phyloP scores from a whole-genome alignment of 2,113 vertebrate species.

The Physeter macrocephalus region DNA sequence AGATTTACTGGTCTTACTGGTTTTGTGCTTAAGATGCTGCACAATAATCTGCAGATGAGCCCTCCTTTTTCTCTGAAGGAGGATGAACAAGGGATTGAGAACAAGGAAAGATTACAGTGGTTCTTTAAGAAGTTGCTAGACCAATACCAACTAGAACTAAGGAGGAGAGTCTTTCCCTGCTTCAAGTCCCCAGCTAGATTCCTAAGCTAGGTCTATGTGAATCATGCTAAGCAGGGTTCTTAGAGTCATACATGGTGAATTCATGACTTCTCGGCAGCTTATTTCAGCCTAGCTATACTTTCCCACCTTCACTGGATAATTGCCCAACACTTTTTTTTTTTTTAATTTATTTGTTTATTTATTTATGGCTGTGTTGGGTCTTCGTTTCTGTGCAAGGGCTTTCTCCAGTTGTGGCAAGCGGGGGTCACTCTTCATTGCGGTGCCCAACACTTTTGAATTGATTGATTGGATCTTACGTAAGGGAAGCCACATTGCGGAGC shows the following conservation, averaged over 20 bases:
- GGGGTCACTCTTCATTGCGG: too few relatives aligned
- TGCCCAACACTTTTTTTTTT: too few relatives aligned
- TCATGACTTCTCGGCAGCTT: not conserved
- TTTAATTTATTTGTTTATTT: too few relatives aligned
- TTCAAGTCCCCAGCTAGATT: not conserved
- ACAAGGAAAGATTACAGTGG: not conserved
- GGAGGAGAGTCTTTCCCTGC: not conserved
- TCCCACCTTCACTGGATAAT: not conserved
- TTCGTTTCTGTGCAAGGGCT: too few relatives aligned
- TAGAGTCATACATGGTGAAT: not conserved
- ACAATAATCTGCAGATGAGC: constrained; percentile 48
- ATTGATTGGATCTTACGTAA: not conserved
- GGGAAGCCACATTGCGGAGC: not conserved
- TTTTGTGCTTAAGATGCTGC: not conserved
- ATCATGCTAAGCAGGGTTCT: not conserved
- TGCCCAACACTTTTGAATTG: not conserved
- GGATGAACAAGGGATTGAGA: not conserved
- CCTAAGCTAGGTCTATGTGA: not conserved
- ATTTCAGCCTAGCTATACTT: not conserved
- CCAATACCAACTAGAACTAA: not conserved
- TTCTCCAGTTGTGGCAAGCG: too few relatives aligned
- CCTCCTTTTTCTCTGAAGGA: not conserved
- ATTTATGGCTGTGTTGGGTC: too few relatives aligned
- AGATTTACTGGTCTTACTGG: not conserved
- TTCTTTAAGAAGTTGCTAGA: not conserved